Conservation (phyloP, 2,797 vertebrate genomes). For the Pangasius mekongensis region DNA sequence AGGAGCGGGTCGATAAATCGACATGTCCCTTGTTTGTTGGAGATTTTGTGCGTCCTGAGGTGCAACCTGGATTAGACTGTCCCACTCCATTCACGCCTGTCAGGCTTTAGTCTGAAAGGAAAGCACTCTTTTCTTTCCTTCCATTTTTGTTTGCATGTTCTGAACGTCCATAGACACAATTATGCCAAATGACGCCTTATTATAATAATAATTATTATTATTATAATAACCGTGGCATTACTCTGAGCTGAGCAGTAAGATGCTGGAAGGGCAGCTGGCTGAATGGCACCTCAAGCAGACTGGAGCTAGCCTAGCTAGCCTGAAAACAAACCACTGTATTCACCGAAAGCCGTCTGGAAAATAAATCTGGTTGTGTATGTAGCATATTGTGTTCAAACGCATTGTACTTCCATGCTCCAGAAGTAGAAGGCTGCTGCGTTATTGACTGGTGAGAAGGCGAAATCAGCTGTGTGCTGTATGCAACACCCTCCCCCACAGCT, state of each 20-base stretch:
- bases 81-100: neutral
- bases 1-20: constrained; percentile 28
- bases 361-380: neutral
- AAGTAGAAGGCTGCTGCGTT: neutral
- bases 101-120: neutral
- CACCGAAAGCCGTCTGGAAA: neutral
- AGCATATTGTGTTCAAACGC: neutral
- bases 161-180: neutral
- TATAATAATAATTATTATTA: neutral
- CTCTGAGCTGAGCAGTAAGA: neutral
- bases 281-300: neutral
- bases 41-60: neutral
- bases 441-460: neutral
- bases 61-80: constrained; percentile 9
- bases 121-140: neutral
- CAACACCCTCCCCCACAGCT: constrained; percentile 73
- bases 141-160: neutral
- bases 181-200: neutral
- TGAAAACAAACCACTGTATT: neutral
- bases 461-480: constrained; percentile 43
- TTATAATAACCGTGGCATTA: too few species aligned
- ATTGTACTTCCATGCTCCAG: neutral
- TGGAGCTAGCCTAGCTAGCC: constrained; percentile 44
- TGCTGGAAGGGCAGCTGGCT: constrained; percentile 1
- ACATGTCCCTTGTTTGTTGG: neutral